These are phyloP conservation scores for Ochropleura leucogaster DNA, from an alignment of 2,888 invertebrate species.

Conservation along the genomic window DNA sequence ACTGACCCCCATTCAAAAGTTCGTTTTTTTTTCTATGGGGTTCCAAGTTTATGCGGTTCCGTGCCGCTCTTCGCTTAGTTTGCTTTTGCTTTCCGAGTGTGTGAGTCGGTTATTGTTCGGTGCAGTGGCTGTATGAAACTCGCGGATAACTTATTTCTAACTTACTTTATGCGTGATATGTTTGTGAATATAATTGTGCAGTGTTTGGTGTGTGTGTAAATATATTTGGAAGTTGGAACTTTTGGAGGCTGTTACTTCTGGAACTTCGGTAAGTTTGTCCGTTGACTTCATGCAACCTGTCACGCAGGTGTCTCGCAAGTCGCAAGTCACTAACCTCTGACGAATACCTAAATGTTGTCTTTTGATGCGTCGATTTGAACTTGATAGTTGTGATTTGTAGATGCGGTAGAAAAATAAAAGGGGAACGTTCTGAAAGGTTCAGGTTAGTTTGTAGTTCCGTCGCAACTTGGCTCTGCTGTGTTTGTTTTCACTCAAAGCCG, in stretches of 20 bases:
- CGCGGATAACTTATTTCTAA: constrained; percentile 85
- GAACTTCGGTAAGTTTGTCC: constrained; percentile 80
- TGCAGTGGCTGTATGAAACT: constrained; percentile 74
- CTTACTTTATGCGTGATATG: constrained; percentile 75
- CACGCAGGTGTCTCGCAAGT: constrained; percentile 88
- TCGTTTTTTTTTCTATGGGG: constrained; percentile 48
- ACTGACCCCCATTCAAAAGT: constrained; percentile 22
- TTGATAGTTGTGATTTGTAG: constrained; percentile 18
- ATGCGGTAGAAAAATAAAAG: not conserved
- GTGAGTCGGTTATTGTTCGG: constrained; percentile 69
- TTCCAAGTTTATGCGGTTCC: constrained; percentile 57
- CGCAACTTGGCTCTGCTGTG: not conserved
- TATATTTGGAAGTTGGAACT: constrained; percentile 66
- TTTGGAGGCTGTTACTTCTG: constrained; percentile 67
- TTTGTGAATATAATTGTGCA: constrained; percentile 75
- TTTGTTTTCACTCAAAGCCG: not conserved
- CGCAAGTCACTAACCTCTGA: constrained; percentile 86
- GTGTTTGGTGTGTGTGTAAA: constrained; percentile 73
- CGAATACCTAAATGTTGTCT: constrained; percentile 72
- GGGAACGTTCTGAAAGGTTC: not conserved
- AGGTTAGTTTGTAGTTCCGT: not conserved
- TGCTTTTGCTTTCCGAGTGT: constrained; percentile 77
- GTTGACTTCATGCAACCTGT: constrained; percentile 86
- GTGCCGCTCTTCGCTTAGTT: constrained; percentile 71
- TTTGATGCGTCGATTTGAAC: constrained; percentile 49